These are phyloP conservation scores for Rhogogaster chlorosoma DNA, from an alignment of 2,888 invertebrate genomes.

Conservation along the genomic window DNA sequence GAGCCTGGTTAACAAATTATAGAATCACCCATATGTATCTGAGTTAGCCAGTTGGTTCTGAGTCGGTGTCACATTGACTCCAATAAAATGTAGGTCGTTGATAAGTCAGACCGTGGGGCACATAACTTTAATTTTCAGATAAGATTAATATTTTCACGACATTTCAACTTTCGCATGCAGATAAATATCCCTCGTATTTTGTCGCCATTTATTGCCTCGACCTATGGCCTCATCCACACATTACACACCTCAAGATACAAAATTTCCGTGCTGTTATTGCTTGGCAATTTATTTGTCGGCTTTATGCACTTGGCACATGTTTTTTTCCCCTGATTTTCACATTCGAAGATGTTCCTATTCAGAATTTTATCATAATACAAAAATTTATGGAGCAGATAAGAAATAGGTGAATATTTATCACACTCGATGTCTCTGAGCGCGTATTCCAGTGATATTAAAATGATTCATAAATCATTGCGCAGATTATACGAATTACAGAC, in stretches of 20 bases:
- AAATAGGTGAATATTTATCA: neutral
- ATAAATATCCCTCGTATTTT: neutral
- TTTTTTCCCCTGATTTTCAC: too few relatives aligned
- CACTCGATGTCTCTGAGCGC: neutral
- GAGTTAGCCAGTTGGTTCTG: neutral
- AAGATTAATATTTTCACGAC: neutral
- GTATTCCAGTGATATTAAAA: neutral
- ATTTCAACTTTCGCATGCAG: conserved; percentile 6
- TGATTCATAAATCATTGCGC: neutral
- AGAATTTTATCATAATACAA: too few relatives aligned
- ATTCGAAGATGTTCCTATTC: too few relatives aligned
- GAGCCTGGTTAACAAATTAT: neutral
- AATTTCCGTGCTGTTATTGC: too few relatives aligned
- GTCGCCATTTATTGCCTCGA: neutral
- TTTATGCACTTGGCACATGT: too few relatives aligned
- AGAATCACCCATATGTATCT: conserved; percentile 8
- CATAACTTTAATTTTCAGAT: neutral
- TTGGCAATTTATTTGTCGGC: too few relatives aligned
- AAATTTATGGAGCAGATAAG: neutral
- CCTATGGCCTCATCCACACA: neutral
- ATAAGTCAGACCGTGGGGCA: conserved; percentile 31
- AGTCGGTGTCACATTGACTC: conserved; percentile 12
- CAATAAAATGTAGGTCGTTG: conserved; percentile 25
- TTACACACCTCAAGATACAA: neutral
- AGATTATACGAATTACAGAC: neutral